phyloP scores from a whole-genome alignment of 2,888 invertebrate genomes.

The Eudemis profundana region DNA sequence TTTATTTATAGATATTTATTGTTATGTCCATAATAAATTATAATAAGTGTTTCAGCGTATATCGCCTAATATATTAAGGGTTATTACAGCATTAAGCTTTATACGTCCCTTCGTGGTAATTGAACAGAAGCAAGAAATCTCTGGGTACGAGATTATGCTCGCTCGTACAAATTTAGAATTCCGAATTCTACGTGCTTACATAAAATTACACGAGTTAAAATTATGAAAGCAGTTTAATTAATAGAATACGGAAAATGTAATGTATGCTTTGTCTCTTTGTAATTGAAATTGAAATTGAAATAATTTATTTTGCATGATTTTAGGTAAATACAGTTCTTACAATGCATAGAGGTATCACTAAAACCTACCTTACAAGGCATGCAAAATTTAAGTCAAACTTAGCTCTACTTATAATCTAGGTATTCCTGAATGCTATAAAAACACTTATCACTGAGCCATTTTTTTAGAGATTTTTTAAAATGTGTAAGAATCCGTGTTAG shows the following conservation, averaged over 20 bases:
- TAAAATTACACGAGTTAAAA: conserved; percentile 41
- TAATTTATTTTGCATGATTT: too few relatives aligned
- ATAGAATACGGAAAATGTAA: conserved; percentile 9
- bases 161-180: conserved; percentile 48
- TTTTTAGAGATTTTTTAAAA: too few relatives aligned
- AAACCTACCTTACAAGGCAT: too few relatives aligned
- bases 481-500: background rate
- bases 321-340: too few relatives aligned
- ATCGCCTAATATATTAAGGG: conserved; percentile 51
- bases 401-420: too few relatives aligned
- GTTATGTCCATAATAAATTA: conserved; percentile 51
- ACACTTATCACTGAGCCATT: too few relatives aligned
- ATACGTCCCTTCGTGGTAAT: conserved; percentile 50
- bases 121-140: conserved; percentile 48
- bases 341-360: too few relatives aligned
- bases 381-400: too few relatives aligned
- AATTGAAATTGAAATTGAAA: too few relatives aligned
- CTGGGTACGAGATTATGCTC: conserved; percentile 46
- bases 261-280: background rate
- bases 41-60: conserved; percentile 47
- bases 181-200: conserved; percentile 39
- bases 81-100: conserved; percentile 43
- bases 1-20: conserved; percentile 37
- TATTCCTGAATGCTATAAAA: too few relatives aligned
- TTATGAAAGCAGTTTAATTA: conserved; percentile 31